A percentile compares a stretch with the other conserved stretches of the same genome.
These are phyloP conservation scores for Pardalotus punctatus DNA, from an alignment of 2,113 vertebrate genomes.

Conservation along the genomic window DNA sequence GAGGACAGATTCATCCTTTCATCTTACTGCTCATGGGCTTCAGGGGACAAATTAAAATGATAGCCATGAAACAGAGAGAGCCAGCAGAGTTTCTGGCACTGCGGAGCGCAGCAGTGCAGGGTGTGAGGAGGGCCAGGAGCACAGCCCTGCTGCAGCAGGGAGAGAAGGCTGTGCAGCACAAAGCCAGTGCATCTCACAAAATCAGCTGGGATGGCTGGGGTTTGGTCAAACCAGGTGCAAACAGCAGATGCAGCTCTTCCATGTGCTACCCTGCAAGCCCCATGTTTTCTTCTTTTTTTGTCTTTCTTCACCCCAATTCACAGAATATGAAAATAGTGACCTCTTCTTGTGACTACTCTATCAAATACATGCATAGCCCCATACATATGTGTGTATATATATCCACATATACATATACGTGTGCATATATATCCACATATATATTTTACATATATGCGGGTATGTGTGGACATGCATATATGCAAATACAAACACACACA, in stretches of 20 bases:
- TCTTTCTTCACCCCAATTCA: background rate
- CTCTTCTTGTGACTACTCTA: background rate
- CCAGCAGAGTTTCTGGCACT: background rate
- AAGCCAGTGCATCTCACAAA: accelerated
- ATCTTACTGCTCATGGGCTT: background rate
- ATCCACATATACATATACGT: accelerated
- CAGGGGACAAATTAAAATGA: background rate
- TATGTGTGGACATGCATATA: background rate
- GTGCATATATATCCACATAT: background rate
- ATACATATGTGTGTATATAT: background rate
- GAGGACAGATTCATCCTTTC: background rate
- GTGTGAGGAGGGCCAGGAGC: background rate
- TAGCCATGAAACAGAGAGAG: background rate
- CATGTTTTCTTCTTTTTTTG: background rate
- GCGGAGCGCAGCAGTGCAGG: background rate
- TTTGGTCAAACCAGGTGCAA: background rate
- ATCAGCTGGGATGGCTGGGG: accelerated
- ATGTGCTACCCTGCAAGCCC: background rate
- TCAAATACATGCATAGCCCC: accelerated
- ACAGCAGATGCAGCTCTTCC: background rate
- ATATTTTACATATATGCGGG: too few species aligned
- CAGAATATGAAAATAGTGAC: background rate
- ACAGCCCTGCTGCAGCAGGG: background rate
- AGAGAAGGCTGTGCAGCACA: background rate
- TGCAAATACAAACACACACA: background rate